Evolutionary conservation across 2,113 vertebrate species (phyloP).

Genomic region (Pelodiscus sinensis): DNA sequence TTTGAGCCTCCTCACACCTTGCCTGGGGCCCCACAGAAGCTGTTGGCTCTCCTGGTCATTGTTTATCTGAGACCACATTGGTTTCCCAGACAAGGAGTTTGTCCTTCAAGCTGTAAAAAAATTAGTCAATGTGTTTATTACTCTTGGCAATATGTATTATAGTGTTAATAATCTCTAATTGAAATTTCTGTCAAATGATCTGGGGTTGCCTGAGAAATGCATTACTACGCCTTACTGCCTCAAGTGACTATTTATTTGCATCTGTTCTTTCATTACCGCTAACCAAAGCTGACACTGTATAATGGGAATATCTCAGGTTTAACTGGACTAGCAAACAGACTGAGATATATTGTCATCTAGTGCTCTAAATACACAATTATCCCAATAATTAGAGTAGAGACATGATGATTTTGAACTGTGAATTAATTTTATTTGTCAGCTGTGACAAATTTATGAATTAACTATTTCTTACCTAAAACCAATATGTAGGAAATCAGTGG

Average conservation of each 20-base stretch:
- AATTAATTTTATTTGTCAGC: neutral
- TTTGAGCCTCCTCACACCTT: too few species aligned
- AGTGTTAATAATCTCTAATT: neutral
- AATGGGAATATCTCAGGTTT: neutral
- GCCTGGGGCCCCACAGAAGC: too few species aligned
- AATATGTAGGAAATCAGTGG: neutral
- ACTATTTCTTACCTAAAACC: neutral
- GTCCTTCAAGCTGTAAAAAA: conserved; percentile 11
- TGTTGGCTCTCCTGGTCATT: neutral
- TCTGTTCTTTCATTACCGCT: conserved; percentile 50
- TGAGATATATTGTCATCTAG: neutral
- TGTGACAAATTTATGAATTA: fast-evolving
- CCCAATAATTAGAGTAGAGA: neutral
- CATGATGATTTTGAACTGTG: neutral
- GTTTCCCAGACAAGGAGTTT: neutral
- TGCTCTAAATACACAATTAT: conserved; percentile 1
- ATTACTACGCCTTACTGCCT: neutral
- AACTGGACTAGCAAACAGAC: neutral
- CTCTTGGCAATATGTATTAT: neutral
- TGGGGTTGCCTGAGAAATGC: neutral
- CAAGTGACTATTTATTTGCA: conserved; percentile 35
- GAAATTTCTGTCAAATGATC: conserved; percentile 33
- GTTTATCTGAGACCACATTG: neutral
- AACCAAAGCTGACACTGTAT: neutral
- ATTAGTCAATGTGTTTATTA: neutral